Evolutionary conservation across 2,797 vertebrate genomes (phyloP).

Genomic region (Spheniscus humboldti): DNA sequence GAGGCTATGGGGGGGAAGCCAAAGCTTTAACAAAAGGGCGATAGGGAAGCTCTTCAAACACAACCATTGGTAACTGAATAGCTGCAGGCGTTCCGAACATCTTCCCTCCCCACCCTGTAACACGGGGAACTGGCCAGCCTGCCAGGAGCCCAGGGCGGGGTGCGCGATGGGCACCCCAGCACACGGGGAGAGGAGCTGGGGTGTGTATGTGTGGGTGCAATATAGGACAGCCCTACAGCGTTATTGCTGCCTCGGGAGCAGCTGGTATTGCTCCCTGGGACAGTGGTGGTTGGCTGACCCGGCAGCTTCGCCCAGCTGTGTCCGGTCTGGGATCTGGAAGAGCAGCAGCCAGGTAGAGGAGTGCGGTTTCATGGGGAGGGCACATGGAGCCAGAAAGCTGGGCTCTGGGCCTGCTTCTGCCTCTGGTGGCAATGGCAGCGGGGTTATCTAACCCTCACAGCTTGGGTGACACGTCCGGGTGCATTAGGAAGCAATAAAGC

Average conservation of each 20-base stretch:
- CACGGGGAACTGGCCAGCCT: neutral
- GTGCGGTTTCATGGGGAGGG: neutral
- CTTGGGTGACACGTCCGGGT: accelerated
- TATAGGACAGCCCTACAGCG: neutral
- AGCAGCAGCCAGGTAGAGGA: neutral
- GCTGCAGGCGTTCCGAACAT: slow-evolving; percentile 42
- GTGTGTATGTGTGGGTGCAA: neutral
- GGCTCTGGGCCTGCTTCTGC: neutral
- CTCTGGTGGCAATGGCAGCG: neutral
- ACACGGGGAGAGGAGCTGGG: neutral
- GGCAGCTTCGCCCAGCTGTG: neutral
- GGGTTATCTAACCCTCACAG: neutral
- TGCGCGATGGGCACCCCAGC: neutral
- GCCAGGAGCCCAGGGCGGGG: neutral
- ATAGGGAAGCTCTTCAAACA: slow-evolving; percentile 61
- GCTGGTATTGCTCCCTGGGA: neutral
- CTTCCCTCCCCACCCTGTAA: slow-evolving; percentile 41
- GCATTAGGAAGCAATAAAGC: neutral
- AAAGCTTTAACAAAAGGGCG: slow-evolving; percentile 38
- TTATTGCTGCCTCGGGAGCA: neutral
- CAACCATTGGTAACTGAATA: slow-evolving; percentile 35
- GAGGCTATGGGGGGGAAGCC: slow-evolving; percentile 55
- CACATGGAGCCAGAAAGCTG: neutral
- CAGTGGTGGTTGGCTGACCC: neutral
- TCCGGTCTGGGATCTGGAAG: neutral